Evolutionary conservation across 2,888 invertebrate species (phyloP), one percentile per base, ranked within the genome.

Genomic region (Apocheima hispidaria): DNA sequence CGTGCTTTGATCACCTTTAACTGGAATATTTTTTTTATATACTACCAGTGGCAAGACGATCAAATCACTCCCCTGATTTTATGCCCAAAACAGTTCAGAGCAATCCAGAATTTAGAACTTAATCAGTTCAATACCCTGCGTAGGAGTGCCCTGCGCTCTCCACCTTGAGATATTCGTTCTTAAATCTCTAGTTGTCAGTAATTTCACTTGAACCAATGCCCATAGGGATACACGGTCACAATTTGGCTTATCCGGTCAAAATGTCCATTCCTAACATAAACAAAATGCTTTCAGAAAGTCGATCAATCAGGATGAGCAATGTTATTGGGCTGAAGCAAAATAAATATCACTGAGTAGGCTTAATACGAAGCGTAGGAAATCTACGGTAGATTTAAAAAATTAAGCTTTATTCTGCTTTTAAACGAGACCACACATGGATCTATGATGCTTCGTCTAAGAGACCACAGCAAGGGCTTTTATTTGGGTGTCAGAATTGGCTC

Each of bases 231-330:
- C 26, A 16, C 3, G 18, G 7, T n/a, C 18, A 30, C 30, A 28
- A 46, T 33, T 20, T n/a, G 5, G 30, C 20, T 18, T 44, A 23
- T 30, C 40, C 23, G 18, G 35, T 40, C 30, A 20, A 43, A 40
- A 51, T 46, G 46, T 40, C 61, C 51, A 56, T 46, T 12, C 26
- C 20, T 20, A 55, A 61, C 23, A 61, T 30, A 61, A 61, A 56
- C 61, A 56, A 56, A 56, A 61, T 52, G 51, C 51, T 61, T 51
- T 61, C 28, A 56, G 46, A 40, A 48, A 10, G 30, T 6, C 52
- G 35, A 56, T 56, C 56, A 46, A 61, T 61, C 61, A 61, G 20
- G 20, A 36, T 23, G 30, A 49, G 21, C 36, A 43, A 50, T 60
- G 60, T 55, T 56, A 46, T 56, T 61, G 44, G 51, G n/a, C n/a